Percentiles rank a stretch among this genome's conserved stretches.
phyloP scores from a whole-genome alignment of 2,113 vertebrate genomes.

The Urocolius indicus region DNA sequence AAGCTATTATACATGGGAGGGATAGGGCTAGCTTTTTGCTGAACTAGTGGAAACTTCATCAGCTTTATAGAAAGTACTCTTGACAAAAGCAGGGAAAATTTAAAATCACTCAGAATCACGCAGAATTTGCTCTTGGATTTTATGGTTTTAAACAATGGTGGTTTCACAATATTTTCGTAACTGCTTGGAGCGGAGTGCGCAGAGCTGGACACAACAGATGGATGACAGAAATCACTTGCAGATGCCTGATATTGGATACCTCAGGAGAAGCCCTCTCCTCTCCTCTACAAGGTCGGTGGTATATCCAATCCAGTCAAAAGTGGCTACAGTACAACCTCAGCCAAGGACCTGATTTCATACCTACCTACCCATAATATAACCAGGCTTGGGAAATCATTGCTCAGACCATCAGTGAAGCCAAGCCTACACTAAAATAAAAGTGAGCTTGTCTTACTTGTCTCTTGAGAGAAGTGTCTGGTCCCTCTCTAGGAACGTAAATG shows the following conservation, averaged over 20 bases:
- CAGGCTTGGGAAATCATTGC: not conserved
- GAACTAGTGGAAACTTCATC: not conserved
- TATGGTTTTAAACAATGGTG: not conserved
- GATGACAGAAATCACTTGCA: not conserved
- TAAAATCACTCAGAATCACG: not conserved
- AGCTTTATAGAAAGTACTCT: not conserved
- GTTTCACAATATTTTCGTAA: not conserved
- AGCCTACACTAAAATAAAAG: not conserved
- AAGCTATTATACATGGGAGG: not conserved
- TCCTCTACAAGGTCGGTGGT: not conserved
- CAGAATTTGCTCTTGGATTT: not conserved
- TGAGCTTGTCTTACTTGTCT: accelerated
- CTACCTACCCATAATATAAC: not conserved
- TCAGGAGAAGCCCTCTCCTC: not conserved
- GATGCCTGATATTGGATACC: not conserved
- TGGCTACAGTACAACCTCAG: not conserved
- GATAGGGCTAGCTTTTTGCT: not conserved
- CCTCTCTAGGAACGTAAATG: not conserved
- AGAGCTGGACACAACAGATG: too few relatives aligned
- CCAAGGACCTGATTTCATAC: not conserved
- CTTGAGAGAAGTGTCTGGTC: not conserved
- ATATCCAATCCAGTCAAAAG: not conserved
- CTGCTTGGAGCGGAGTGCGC: not conserved
- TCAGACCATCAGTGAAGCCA: not conserved
- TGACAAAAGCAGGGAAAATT: not conserved